Conservation (phyloP, 1,140 invertebrate genomes). For the Drosophila asahinai region DNA sequence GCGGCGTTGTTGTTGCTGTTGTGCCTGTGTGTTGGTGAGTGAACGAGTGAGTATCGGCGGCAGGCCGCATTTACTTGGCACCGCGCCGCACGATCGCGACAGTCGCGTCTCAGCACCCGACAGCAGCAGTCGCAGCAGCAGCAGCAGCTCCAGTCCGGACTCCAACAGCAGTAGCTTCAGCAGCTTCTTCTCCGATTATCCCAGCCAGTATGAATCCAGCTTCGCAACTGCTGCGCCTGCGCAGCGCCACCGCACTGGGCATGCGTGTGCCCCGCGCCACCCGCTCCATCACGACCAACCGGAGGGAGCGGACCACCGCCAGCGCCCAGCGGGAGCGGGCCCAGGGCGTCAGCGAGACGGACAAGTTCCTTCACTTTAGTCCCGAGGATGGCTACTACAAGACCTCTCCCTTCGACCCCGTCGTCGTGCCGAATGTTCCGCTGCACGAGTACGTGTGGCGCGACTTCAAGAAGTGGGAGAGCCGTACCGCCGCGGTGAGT, state of each 20-base stretch:
- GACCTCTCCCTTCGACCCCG: slow-evolving; percentile 85
- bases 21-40: slow-evolving; percentile 1
- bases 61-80: slow-evolving; percentile 46
- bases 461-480: slow-evolving; percentile 87
- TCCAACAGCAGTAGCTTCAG: neutral
- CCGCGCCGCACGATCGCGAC: slow-evolving; percentile 40
- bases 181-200: neutral
- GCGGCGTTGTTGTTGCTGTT: slow-evolving; percentile 5
- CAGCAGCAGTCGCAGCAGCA: slow-evolving; percentile 58
- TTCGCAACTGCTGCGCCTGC: slow-evolving; percentile 65
- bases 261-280: slow-evolving; percentile 21
- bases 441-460: slow-evolving; percentile 89
- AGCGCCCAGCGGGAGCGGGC: slow-evolving; percentile 56
- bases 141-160: slow-evolving; percentile 26
- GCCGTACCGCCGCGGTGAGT: slow-evolving; percentile 87
- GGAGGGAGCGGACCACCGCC: slow-evolving; percentile 62
- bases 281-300: slow-evolving; percentile 62
- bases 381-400: slow-evolving; percentile 78
- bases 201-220: slow-evolving; percentile 57
- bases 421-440: slow-evolving; percentile 86
- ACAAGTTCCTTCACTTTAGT: slow-evolving; percentile 73
- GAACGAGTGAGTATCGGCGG: slow-evolving; percentile 4
- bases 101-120: slow-evolving; percentile 75
- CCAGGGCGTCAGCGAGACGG: slow-evolving; percentile 60
- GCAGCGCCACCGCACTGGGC: slow-evolving; percentile 41